Base-by-base conservation (phyloP, 1,140 invertebrate genomes). In the Zaprionus inermis region DNA sequence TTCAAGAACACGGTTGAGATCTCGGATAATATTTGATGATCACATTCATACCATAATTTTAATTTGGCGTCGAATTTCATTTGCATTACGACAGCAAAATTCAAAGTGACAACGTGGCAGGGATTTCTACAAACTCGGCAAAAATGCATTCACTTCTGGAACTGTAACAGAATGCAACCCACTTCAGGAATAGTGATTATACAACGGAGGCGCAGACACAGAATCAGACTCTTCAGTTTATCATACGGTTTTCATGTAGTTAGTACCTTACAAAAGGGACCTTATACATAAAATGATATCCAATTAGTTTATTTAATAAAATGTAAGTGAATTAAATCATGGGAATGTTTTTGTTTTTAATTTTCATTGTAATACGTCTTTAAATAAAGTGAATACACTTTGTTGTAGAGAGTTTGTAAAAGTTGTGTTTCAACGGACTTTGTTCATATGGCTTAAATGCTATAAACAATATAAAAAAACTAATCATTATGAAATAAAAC, bases 331-430 rank as follows among this genome's bases (percentile, higher is more conserved):
- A 64, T 64, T 12, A 38, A 20, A 38, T 12, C 6, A 32, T n/a
- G 0, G 24, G 65, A 55, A 54, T 58, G 41, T 41, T 36, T 2
- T 51, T 20, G 0, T 44, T 60, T 60, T 67, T 46, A 58, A 66
- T 60, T 5, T 46, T 30, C 11, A 34, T 28, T 14, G 49, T 34
- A 59, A 56, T 58, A 51, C 55, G 16, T 30, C 16, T 55, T 30
- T 5, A 66, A 56, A 66, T 38, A 46, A 46, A 58, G 18, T 58
- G 20, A 58, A 51, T 67, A 58, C 49, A 28, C 41, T 32, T 65
- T 74, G 24, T 22, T 22, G 55, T 79, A 79, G 34, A 32, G 71
- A 79, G 56, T 44, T 51, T 63, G n/a, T 24, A 28, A 38, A 56
- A 46, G 22, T 66, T 16, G 28, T 46, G 32, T 51, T 55, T 9